Conservation (phyloP, 2,888 invertebrate genomes). For the Eupithecia subfuscata region DNA sequence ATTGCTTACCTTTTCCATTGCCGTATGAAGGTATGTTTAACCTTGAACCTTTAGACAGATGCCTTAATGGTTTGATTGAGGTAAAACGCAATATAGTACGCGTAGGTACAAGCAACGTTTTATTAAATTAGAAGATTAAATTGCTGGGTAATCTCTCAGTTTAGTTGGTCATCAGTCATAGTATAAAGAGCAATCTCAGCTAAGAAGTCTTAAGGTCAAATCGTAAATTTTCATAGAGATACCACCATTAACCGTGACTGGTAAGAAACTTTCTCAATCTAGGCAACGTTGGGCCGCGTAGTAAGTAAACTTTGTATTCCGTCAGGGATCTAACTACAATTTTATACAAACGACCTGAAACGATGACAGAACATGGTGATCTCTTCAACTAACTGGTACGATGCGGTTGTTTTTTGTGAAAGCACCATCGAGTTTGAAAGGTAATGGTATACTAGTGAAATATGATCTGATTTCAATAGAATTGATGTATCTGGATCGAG, state of each 20-base stretch:
- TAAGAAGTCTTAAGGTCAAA: slow-evolving; percentile 52
- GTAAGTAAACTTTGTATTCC: slow-evolving; percentile 32
- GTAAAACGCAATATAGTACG: slow-evolving; percentile 49
- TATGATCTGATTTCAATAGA: slow-evolving; percentile 60
- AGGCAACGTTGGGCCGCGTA: slow-evolving; percentile 35
- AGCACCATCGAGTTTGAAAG: slow-evolving; percentile 33
- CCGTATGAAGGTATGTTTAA: slow-evolving; percentile 55
- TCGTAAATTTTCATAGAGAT: slow-evolving; percentile 50
- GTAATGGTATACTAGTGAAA: slow-evolving; percentile 48
- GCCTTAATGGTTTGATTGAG: slow-evolving; percentile 49
- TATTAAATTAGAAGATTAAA: slow-evolving; percentile 58
- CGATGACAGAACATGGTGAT: slow-evolving; percentile 32
- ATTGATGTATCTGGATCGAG: slow-evolving; percentile 66
- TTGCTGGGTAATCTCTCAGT: slow-evolving; percentile 53
- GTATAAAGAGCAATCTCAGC: slow-evolving; percentile 48
- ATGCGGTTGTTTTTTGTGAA: slow-evolving; percentile 30
- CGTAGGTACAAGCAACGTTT: slow-evolving; percentile 48
- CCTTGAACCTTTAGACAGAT: slow-evolving; percentile 58
- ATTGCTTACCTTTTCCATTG: slow-evolving; percentile 52
- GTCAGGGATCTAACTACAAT: slow-evolving; percentile 28
- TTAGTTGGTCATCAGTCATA: slow-evolving; percentile 55
- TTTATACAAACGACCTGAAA: slow-evolving; percentile 38
- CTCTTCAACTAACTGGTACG: slow-evolving; percentile 26
- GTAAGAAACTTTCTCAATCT: slow-evolving; percentile 42
- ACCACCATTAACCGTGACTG: slow-evolving; percentile 44